Conservation (phyloP, 1,140 invertebrate genomes). For the Nymphalis io region DNA sequence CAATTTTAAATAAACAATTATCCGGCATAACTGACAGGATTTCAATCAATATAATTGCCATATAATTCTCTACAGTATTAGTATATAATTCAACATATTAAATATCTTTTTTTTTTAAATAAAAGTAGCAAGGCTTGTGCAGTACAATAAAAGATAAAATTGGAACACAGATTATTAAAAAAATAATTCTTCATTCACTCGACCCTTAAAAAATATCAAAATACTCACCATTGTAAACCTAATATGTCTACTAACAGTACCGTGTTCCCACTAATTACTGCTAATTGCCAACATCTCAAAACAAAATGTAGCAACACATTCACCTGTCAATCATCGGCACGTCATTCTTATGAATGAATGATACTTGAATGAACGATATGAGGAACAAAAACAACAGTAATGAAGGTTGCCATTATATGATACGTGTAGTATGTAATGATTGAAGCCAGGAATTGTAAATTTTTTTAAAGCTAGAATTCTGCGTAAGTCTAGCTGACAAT, state of each 20-base stretch:
- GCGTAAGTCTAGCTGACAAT: constrained; percentile 4
- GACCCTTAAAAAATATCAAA: not conserved
- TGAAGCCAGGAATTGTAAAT: constrained; percentile 15
- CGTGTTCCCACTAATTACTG: constrained; percentile 14
- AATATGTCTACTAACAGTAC: constrained; percentile 5
- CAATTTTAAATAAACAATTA: no score
- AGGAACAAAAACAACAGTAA: constrained; percentile 19
- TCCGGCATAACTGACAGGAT: no score
- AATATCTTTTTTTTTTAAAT: no score
- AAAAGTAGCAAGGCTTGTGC: no score
- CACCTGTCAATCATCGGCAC: constrained; percentile 20
- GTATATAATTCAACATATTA: no score
- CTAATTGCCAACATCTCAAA: constrained; percentile 17
- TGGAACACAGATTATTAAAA: no score
- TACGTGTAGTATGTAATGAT: constrained; percentile 2
- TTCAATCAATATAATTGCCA: no score
- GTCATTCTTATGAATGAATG: constrained; percentile 13
- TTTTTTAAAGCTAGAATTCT: constrained; percentile 25
- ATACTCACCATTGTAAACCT: not conserved
- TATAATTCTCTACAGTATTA: no score
- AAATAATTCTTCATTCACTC: not conserved
- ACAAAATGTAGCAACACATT: constrained; percentile 18
- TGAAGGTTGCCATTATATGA: constrained; percentile 20
- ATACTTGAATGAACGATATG: constrained; percentile 13
- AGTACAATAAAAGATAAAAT: no score